A percentile compares a stretch with the other conserved stretches of the same genome.
Conservation (phyloP, 2,888 invertebrate species). For the Chloroclystis v-ata region DNA sequence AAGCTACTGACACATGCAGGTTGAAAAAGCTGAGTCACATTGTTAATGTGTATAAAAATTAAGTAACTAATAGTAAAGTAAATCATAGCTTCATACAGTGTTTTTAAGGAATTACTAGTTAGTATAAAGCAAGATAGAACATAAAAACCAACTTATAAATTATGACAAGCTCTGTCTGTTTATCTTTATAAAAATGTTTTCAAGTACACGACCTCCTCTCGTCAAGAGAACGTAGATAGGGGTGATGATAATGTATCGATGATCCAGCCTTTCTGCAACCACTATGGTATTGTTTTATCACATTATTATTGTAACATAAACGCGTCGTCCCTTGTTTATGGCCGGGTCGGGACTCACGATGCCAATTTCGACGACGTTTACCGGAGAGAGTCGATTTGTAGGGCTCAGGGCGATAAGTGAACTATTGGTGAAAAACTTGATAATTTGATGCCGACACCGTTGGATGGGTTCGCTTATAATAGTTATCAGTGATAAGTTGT, state of each 20-base stretch:
- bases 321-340: slow-evolving; percentile 65
- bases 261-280: slow-evolving; percentile 9
- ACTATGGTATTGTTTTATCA: slow-evolving; percentile 46
- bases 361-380: slow-evolving; percentile 70
- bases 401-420: slow-evolving; percentile 55
- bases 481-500: not conserved
- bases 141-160: no score
- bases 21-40: slow-evolving; percentile 19
- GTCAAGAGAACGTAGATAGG: no score
- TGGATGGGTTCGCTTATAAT: slow-evolving; percentile 2
- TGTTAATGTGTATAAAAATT: not conserved
- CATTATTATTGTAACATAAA: slow-evolving; percentile 65
- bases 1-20: slow-evolving; percentile 19
- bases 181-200: no score
- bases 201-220: no score
- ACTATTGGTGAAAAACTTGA: slow-evolving; percentile 38
- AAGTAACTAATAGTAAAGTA: no score
- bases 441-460: slow-evolving; percentile 1
- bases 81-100: no score
- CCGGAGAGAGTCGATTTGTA: slow-evolving; percentile 62
- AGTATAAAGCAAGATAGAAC: no score
- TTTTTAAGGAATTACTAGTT: no score
- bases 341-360: slow-evolving; percentile 67
- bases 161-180: no score
- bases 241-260: no score